A percentile compares a stretch with the other conserved stretches of the same genome.
Evolutionary conservation across 2,113 vertebrate genomes (phyloP).

Genomic region (Cynopterus brachyotis): DNA sequence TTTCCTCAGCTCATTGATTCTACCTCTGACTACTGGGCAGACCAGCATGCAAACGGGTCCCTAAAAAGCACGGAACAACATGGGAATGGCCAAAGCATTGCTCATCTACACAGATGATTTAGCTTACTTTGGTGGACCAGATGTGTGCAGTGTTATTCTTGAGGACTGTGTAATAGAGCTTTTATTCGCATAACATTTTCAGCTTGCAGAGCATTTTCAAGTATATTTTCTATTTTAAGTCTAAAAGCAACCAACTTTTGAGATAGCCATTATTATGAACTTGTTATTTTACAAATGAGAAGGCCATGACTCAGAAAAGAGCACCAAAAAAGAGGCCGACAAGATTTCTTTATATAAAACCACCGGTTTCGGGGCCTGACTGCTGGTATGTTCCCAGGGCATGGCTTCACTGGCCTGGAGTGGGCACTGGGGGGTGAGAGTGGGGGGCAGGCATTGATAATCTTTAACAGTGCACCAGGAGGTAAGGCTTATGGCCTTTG

Average conservation of each 20-base stretch:
- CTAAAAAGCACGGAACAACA: rapidly evolving
- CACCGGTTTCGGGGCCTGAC: neutral
- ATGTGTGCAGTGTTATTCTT: neutral
- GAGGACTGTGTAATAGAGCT: neutral
- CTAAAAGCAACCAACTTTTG: neutral
- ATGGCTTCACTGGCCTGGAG: neutral
- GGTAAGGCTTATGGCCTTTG: rapidly evolving
- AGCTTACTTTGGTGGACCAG: neutral
- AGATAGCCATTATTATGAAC: neutral
- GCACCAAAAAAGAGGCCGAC: neutral
- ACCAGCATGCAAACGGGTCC: neutral
- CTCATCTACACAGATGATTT: rapidly evolving
- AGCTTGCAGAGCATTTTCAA: neutral
- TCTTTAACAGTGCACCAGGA: neutral
- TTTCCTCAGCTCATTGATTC: neutral
- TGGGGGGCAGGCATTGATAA: rapidly evolving
- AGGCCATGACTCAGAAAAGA: neutral
- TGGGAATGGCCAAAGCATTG: neutral
- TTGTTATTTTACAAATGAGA: neutral
- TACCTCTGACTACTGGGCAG: too few species aligned
- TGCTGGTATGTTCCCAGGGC: rapidly evolving
- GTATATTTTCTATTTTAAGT: neutral
- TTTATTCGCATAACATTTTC: neutral
- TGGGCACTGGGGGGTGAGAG: rapidly evolving
- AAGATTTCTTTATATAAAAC: neutral